Evolutionary conservation across 2,797 vertebrate genomes (phyloP).

Genomic region (Hippocampus kuda): DNA sequence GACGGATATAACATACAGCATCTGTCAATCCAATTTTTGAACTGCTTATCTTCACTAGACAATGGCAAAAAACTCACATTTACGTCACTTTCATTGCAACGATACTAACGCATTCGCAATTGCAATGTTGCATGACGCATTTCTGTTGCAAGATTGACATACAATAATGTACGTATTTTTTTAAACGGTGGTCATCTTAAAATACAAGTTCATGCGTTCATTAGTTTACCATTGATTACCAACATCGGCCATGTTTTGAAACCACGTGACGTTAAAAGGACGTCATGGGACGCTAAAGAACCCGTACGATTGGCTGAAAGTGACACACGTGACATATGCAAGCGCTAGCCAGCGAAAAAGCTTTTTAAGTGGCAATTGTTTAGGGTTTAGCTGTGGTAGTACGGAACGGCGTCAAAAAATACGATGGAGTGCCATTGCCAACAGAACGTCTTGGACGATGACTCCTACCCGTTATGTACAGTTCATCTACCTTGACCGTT

Average conservation of each 20-base stretch:
- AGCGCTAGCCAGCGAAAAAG: background rate
- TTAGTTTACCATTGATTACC: background rate
- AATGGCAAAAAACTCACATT: no score
- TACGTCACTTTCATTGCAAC: no score
- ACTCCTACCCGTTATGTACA: background rate
- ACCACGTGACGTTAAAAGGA: background rate
- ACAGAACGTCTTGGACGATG: constrained; percentile 17
- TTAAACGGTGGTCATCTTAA: background rate
- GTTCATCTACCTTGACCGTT: constrained; percentile 25
- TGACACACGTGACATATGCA: background rate
- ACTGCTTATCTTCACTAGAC: no score
- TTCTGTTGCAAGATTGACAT: no score
- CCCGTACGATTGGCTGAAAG: background rate
- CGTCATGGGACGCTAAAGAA: background rate
- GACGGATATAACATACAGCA: no score
- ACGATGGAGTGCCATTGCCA: background rate
- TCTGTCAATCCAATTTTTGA: no score
- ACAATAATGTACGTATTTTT: no score
- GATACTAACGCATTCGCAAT: no score
- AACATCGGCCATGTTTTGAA: background rate
- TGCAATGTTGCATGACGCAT: no score
- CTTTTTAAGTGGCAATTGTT: no score
- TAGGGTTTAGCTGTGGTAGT: background rate
- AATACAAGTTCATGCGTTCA: background rate
- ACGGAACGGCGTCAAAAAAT: background rate